Percentiles rank a stretch among this genome's conserved stretches.
phyloP scores from a whole-genome alignment of 2,888 invertebrate species.

The Cacoxenus indagator region DNA sequence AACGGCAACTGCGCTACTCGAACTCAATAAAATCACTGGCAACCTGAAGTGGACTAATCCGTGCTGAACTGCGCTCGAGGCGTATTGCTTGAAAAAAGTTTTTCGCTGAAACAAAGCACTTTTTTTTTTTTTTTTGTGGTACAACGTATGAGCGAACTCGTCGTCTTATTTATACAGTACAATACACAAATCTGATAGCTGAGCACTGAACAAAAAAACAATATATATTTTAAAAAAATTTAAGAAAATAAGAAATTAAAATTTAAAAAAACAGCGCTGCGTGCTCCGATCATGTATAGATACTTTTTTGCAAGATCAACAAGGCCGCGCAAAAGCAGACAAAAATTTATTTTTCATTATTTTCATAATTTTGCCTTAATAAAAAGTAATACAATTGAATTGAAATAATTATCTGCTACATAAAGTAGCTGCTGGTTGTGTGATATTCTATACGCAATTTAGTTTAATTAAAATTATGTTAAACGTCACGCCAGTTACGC shows the following conservation, averaged over 20 bases:
- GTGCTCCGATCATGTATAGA: not conserved
- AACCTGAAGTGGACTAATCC: not conserved
- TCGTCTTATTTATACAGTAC: not conserved
- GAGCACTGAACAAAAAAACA: too few species aligned
- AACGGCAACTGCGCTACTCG: not conserved
- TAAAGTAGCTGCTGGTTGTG: not conserved
- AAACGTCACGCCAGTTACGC: not conserved
- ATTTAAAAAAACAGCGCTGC: too few species aligned
- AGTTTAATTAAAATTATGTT: not conserved
- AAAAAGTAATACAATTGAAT: too few species aligned
- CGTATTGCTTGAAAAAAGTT: not conserved
- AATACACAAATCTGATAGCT: not conserved
- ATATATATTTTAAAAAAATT: too few species aligned
- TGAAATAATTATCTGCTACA: not conserved
- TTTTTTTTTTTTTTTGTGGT: too few species aligned
- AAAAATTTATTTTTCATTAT: not conserved
- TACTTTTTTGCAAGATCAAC: slow-evolving; percentile 5
- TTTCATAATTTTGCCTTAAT: not conserved
- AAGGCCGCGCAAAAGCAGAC: not conserved
- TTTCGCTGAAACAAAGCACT: not conserved
- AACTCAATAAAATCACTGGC: not conserved
- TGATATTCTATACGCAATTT: not conserved
- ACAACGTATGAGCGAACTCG: not conserved
- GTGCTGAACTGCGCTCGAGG: not conserved
- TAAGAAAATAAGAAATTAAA: too few species aligned